These are phyloP conservation scores for Conistra vaccinii DNA, from an alignment of 2,888 invertebrate species.

Conservation along the genomic window DNA sequence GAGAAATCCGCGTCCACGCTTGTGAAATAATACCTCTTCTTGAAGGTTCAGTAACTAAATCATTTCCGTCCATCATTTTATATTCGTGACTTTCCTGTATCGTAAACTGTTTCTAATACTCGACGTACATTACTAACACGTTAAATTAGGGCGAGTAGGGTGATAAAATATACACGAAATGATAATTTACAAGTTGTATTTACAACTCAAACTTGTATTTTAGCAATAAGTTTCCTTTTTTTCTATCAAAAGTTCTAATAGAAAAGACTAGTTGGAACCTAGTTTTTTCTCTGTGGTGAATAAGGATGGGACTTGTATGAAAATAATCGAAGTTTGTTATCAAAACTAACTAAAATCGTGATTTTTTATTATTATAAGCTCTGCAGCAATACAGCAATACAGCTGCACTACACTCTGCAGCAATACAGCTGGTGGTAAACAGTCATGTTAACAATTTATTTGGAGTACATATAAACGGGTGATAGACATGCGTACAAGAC, in stretches of 20 bases:
- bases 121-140: conserved; percentile 72
- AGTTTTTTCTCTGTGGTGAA: conserved; percentile 44
- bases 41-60: conserved; percentile 90
- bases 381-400: neutral
- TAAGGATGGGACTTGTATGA: conserved; percentile 35
- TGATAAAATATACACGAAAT: conserved; percentile 63
- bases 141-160: conserved; percentile 33
- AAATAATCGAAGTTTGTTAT: conserved; percentile 13
- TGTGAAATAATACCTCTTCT: conserved; percentile 92
- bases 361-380: neutral
- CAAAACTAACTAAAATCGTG: neutral
- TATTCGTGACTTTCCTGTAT: conserved; percentile 71
- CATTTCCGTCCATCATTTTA: conserved; percentile 93
- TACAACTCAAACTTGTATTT: conserved; percentile 59
- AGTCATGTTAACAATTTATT: neutral
- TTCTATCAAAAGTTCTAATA: conserved; percentile 51
- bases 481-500: too few species aligned
- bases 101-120: conserved; percentile 63
- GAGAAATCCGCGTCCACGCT: conserved; percentile 92
- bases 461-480: too few species aligned
- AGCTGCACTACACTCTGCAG: too few species aligned
- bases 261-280: conserved; percentile 65
- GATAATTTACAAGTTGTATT: conserved; percentile 58
- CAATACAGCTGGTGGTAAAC: neutral
- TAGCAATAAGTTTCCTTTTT: conserved; percentile 47